Base-by-base conservation (phyloP, 1,140 invertebrate species). In the Megalonaias nervosa region DNA sequence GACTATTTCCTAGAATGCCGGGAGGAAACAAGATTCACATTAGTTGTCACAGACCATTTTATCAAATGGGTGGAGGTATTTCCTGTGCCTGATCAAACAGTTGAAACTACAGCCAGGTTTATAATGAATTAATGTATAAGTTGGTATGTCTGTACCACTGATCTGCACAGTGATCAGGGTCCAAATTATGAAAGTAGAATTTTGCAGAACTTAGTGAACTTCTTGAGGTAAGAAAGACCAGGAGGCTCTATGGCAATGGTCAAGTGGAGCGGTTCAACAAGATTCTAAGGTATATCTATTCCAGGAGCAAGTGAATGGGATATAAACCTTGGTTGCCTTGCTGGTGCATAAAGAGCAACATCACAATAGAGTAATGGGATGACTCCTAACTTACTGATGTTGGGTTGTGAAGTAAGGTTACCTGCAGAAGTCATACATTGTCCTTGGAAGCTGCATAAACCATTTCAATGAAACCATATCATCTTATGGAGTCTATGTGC, bases 211-310 rank as follows among this genome's bases (percentile, higher is more conserved):
- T 81, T 16, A 79, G 73, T 55, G 17, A 73, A 6, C 14, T 78
- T 17, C 64, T 81, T 16, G 62, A 68, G 55, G 59, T 80, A 56
- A 19, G 26, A 9, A 71, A 80, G 56, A 80, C 79, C 0, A 5
- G 72, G 17, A 81, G 67, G 19, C 79, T 6, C 74, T 64, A n/a
- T 12, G 75, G 66, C 31, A 76, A 84, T 68, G 82, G 81, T 12
- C 74, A 77, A 68, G 70, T 81, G n/a, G 81, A 88, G 61, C 73
- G 87, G 64, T 80, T 85, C 58, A 89, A 87, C 67, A 58, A 81
- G 17, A 87, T 87, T 12, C 56, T 87, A 57, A 71, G 4, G 62
- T 82, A 82, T 91, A 70, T 31, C 21, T 73, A 13, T 12, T 17
- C 1, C 65, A 66, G 11, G 56, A 73, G 16, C 68, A 79, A 56